Base-by-base conservation (phyloP, 1,140 invertebrate genomes). In the Sinonovacula constricta region DNA sequence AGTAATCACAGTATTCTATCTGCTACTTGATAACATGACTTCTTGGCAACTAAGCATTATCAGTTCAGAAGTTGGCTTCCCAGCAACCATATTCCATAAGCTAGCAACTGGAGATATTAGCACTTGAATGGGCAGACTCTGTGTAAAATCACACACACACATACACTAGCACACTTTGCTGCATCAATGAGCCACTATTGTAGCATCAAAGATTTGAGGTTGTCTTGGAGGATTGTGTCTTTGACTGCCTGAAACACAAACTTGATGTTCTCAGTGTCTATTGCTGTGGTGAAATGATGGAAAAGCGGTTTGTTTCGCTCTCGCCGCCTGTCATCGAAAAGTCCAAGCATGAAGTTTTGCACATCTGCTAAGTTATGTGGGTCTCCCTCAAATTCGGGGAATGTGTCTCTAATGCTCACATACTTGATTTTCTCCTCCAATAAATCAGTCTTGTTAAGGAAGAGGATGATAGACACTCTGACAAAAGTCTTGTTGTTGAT, bases 211-310 rank as follows among this genome's bases (percentile, higher is more conserved):
- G 95, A 95, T 90, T 96, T 95, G 63, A 99, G 93, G 91, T 99
- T 99, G 69, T 97, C 94, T 89, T 98, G 96, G 36, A 99, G 92
- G 86, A 99, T 99, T 10, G 96, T 98, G 90, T 99, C 97, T 91
- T 98, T 98, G 18, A 99, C 97, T 31, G 97, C 98, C 90, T 97
- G 97, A 91, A 99, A 99, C 18, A 99, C 98, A 79, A 97, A 94
- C 92, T 97, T 96, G 86, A 99, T 99, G 91, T 99, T 99, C 90
- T 98, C 96, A 14, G 98, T 99, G 91, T 99, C 97, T 68, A 99
- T 96, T 79, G 98, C 98, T 63, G 97, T 99, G 5, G 98, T 99
- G 90, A 98, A 99, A 91, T 99, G 98, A 79, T 98, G 96, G 92
- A 98, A 99, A 18, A 99, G 93, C 15, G 95, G 94, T 85, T 94